Percentiles rank a stretch among this genome's conserved stretches.
Conservation (phyloP, 2,888 invertebrate species). For the Cephalotes varians region DNA sequence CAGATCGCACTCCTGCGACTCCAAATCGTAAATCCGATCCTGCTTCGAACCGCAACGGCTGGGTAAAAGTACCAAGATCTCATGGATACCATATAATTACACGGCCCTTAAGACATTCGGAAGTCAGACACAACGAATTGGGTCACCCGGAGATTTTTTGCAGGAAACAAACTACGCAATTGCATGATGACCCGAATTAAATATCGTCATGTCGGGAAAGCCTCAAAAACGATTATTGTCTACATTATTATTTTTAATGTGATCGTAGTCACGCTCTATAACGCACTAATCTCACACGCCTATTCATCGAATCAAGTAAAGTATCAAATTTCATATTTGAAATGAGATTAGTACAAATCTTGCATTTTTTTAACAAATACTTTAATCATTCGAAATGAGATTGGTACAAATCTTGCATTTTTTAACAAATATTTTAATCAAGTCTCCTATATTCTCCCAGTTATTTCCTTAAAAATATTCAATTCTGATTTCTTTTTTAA, state of each 20-base stretch:
- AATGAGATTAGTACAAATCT: neutral
- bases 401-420: neutral
- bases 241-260: neutral
- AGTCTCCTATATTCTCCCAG: neutral
- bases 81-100: constrained; percentile 14
- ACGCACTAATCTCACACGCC: neutral
- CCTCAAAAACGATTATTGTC: neutral
- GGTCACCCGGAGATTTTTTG: constrained; percentile 28
- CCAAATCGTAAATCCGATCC: constrained; percentile 12
- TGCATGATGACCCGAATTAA: constrained; percentile 32
- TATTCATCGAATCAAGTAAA: neutral
- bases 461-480: neutral
- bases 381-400: neutral
- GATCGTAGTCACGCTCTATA: neutral
- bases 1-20: neutral
- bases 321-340: neutral
- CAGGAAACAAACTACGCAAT: constrained; percentile 27
- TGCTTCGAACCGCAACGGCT: neutral
- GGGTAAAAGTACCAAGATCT: constrained; percentile 22
- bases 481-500: neutral
- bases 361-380: neutral
- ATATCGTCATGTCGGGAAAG: neutral
- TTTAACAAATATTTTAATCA: neutral
- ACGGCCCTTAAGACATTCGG: constrained; percentile 20
- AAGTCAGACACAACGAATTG: constrained; percentile 25